A percentile compares a stretch with the other conserved stretches of the same genome.
phyloP scores from a whole-genome alignment of 2,797 vertebrate species.

The Cynodonichthys magdalenae region DNA sequence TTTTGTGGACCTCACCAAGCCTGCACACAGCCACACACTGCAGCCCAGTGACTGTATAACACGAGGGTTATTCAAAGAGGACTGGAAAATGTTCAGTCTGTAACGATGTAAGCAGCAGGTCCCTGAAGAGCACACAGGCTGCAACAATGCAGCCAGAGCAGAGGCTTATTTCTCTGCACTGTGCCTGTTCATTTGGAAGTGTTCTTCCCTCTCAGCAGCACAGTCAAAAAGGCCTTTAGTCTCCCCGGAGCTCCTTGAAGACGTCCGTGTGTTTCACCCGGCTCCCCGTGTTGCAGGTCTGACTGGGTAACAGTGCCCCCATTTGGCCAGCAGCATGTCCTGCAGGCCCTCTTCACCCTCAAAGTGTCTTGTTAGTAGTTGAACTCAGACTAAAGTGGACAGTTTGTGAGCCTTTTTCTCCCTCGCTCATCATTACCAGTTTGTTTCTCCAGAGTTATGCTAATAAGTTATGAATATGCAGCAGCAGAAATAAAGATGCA shows the following conservation, averaged over 20 bases:
- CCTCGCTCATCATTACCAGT: slow-evolving; percentile 32
- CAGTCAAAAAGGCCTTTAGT: slow-evolving; percentile 75
- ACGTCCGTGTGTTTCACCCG: slow-evolving; percentile 47
- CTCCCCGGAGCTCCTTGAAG: slow-evolving; percentile 63
- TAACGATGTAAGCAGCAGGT: slow-evolving; percentile 65
- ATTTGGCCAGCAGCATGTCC: slow-evolving; percentile 53
- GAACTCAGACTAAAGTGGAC: slow-evolving; percentile 47
- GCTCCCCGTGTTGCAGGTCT: slow-evolving; percentile 9
- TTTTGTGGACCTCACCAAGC: slow-evolving; percentile 45
- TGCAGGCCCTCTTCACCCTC: slow-evolving; percentile 46
- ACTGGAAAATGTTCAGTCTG: slow-evolving; percentile 65
- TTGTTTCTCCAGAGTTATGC: slow-evolving; percentile 59
- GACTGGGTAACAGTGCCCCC: slow-evolving; percentile 83
- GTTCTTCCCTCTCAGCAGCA: slow-evolving; percentile 77
- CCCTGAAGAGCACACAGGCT: slow-evolving; percentile 63
- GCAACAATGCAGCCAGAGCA: slow-evolving; percentile 72
- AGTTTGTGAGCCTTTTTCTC: slow-evolving; percentile 22
- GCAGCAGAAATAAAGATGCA: slow-evolving; percentile 50
- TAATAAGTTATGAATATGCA: slow-evolving; percentile 67
- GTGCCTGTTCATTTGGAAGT: slow-evolving; percentile 80
- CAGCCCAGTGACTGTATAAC: slow-evolving; percentile 45
- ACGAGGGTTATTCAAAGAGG: slow-evolving; percentile 56
- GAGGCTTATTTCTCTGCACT: slow-evolving; percentile 74
- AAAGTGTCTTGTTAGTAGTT: slow-evolving; percentile 50
- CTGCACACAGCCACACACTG: slow-evolving; percentile 59